A percentile compares a stretch with the other conserved stretches of the same genome.
Conservation (phyloP, 2,113 vertebrate genomes). For the Vimba vimba region DNA sequence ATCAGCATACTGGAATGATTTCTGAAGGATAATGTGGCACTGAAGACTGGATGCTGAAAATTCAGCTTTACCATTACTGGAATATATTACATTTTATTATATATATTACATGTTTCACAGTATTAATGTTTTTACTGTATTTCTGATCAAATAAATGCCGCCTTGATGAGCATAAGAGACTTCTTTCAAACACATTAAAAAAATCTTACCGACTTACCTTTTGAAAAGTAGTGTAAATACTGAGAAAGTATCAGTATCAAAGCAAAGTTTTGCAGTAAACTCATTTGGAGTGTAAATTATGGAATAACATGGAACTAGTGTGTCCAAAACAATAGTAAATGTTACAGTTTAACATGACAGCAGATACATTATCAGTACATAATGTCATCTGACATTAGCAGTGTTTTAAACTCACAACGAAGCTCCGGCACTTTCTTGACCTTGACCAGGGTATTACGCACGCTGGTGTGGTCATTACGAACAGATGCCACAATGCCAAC, state of each 20-base stretch:
- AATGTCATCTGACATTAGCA: background rate
- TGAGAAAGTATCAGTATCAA: background rate
- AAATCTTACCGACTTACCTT: background rate
- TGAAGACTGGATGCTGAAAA: too few species aligned
- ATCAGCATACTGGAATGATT: too few species aligned
- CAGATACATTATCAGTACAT: background rate
- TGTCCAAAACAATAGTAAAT: too few species aligned
- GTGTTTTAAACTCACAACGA: constrained; percentile 63
- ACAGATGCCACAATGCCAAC: constrained; percentile 72
- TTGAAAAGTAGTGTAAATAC: background rate
- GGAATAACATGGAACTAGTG: background rate
- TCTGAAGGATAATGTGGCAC: too few species aligned
- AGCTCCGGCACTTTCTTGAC: constrained; percentile 72
- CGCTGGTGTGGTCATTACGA: constrained; percentile 69
- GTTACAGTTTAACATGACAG: background rate
- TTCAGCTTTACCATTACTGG: too few species aligned
- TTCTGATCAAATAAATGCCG: background rate
- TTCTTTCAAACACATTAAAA: background rate
- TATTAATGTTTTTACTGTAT: background rate
- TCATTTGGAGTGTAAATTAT: background rate
- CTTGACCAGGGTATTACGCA: constrained; percentile 71
- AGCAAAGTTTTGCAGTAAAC: background rate
- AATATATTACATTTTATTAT: background rate
- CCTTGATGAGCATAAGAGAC: background rate
- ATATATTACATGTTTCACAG: background rate